Base-by-base conservation (phyloP, 2,113 vertebrate species). In the Neodontobutis hainanensis region DNA sequence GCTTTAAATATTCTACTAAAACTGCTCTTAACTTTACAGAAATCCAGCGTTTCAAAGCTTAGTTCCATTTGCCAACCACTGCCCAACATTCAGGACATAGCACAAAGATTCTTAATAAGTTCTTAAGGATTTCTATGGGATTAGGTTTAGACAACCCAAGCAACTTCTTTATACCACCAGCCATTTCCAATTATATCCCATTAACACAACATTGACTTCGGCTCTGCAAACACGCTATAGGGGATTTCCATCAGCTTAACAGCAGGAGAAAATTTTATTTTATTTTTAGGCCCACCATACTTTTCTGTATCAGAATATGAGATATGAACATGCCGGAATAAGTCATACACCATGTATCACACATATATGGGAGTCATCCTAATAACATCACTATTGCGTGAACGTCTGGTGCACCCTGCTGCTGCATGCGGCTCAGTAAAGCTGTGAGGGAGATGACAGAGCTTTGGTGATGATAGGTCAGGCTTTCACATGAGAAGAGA, bases 141-240 rank as follows among this genome's bases (percentile, higher is more conserved):
- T 89, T 87, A 89, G 60, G 42, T 82, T 82, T 73, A 80, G 52
- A 76, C 81, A 82, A 85, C 77, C 68, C 70, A 60, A 72, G 83
- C 75, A 85, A 83, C 85, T 87, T 85, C 60, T 59, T 78, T 68
- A 83, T 34, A 55, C 86, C 61, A 75, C 66, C 70, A 76, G 51
- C 74, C 80, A 85, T 75, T 88, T 75, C 80, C 80, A 85, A 86
- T 88, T 86, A 89, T 71, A 88, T 86, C 72, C 80, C 78, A 82
- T 88, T 84, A 84, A 78, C 84, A 77, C 70, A 81, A 85, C 70
- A 84, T 77, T 76, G 82, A 83, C 71, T 85, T 74, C 42, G 72
- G 72, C 61, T 76, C 76, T 71, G 76, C 63, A 82, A 80, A 79
- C 70, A 76, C 65, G 82, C 71, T 79, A 75, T 79, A 77, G 70